Conservation (phyloP, 2,113 vertebrate genomes). For the Sapajus apella region DNA sequence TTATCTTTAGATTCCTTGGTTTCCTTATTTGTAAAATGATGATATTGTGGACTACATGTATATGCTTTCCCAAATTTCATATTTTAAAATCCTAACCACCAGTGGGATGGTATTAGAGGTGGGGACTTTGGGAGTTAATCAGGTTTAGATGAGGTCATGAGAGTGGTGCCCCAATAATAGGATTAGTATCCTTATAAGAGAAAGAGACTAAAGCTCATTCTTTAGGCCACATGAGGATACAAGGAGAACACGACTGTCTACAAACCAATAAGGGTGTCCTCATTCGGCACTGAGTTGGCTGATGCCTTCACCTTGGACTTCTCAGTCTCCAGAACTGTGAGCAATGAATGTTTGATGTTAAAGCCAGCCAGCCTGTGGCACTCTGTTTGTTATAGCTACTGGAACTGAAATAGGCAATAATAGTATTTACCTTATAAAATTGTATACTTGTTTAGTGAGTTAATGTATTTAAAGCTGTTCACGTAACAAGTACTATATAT, state of each 20-base stretch:
- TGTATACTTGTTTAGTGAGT: not conserved
- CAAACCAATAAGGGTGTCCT: not conserved
- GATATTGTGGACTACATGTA: not conserved
- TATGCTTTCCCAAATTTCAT: not conserved
- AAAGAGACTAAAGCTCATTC: not conserved
- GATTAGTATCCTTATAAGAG: not conserved
- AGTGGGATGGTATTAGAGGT: not conserved
- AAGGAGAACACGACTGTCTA: not conserved
- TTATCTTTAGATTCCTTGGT: not conserved
- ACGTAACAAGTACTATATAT: not conserved
- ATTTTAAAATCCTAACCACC: not conserved
- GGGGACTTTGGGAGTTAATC: not conserved
- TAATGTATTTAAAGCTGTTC: slow-evolving; percentile 2
- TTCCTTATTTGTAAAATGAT: not conserved
- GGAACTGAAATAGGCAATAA: not conserved
- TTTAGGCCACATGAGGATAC: not conserved
- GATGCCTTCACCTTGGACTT: not conserved
- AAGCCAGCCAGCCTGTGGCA: not conserved
- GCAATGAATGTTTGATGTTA: not conserved
- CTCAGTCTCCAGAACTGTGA: not conserved
- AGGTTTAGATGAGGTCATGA: not conserved
- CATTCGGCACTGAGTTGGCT: not conserved
- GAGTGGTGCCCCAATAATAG: not conserved
- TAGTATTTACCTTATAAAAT: not conserved
- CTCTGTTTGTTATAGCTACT: not conserved